Evolutionary conservation across 2,113 vertebrate species (phyloP).

Genomic region (Hypocryptadius cinnamomeus): DNA sequence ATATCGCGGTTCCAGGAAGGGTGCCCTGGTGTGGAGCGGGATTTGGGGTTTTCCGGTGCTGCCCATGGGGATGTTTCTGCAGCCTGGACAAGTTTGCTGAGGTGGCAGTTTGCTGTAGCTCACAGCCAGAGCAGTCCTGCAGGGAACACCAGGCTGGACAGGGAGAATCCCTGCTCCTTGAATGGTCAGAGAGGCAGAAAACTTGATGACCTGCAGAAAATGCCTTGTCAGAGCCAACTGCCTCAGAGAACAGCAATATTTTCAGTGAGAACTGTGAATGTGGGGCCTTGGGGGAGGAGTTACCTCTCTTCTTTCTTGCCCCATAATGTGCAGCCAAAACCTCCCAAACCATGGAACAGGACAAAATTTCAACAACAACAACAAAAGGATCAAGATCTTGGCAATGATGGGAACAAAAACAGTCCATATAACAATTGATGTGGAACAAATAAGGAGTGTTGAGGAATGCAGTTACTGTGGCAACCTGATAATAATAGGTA

Average conservation of each 20-base stretch:
- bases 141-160: background rate
- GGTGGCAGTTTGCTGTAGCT: background rate
- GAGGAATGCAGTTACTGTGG: constrained; percentile 46
- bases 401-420: background rate
- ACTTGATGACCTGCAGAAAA: background rate
- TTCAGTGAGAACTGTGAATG: background rate
- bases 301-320: background rate
- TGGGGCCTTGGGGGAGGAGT: background rate
- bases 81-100: rapidly evolving
- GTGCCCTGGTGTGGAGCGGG: background rate
- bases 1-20: background rate
- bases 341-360: background rate
- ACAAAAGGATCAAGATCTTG: background rate
- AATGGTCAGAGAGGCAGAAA: background rate
- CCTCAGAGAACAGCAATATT: background rate
- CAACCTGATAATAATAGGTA: constrained; percentile 42
- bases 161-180: background rate
- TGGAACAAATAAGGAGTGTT: constrained; percentile 27
- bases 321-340: background rate
- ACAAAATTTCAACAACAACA: background rate
- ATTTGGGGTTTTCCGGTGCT: background rate
- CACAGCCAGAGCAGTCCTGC: background rate
- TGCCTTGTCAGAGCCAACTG: background rate
- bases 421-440: background rate
- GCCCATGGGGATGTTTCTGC: background rate